A percentile compares a stretch with the other conserved stretches of the same genome.
These are phyloP conservation scores for Drosophila murphyi DNA, from an alignment of 1,140 invertebrate genomes.

Conservation along the genomic window DNA sequence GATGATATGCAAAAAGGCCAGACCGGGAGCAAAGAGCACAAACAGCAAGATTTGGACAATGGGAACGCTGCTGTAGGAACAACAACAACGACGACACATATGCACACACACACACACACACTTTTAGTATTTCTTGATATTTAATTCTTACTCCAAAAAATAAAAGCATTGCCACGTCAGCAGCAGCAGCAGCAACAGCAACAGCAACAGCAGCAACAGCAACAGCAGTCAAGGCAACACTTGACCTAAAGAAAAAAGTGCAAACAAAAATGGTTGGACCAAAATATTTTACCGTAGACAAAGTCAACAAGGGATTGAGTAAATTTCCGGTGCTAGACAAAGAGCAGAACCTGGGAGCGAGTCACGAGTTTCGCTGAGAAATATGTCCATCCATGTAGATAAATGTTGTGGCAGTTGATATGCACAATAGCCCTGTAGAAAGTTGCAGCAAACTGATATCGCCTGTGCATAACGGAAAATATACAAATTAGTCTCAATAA, in stretches of 20 bases:
- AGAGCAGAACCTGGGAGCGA: slow-evolving; percentile 18
- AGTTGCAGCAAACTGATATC: no score
- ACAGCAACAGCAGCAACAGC: slow-evolving; percentile 22
- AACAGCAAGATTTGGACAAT: slow-evolving; percentile 20
- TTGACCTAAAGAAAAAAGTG: slow-evolving; percentile 55
- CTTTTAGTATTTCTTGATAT: slow-evolving; percentile 59
- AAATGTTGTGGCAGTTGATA: background rate
- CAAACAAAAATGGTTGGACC: slow-evolving; percentile 21
- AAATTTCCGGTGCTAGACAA: slow-evolving; percentile 29
- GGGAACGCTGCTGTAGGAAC: slow-evolving; percentile 32
- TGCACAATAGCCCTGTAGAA: no score
- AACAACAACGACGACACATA: slow-evolving; percentile 47
- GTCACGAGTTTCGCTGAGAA: background rate
- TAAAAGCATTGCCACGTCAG: slow-evolving; percentile 72
- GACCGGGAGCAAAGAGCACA: slow-evolving; percentile 39
- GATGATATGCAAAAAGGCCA: slow-evolving; percentile 78
- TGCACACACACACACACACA: slow-evolving; percentile 30
- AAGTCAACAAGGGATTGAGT: slow-evolving; percentile 46
- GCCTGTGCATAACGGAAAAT: no score
- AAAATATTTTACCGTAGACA: slow-evolving; percentile 42
- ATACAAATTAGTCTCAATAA: no score
- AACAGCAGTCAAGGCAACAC: slow-evolving; percentile 61
- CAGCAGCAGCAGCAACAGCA: slow-evolving; percentile 42
- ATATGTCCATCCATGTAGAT: background rate
- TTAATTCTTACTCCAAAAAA: slow-evolving; percentile 78